Evolutionary conservation across 2,113 vertebrate genomes (phyloP).

Genomic region (Rhinogobius similis): DNA sequence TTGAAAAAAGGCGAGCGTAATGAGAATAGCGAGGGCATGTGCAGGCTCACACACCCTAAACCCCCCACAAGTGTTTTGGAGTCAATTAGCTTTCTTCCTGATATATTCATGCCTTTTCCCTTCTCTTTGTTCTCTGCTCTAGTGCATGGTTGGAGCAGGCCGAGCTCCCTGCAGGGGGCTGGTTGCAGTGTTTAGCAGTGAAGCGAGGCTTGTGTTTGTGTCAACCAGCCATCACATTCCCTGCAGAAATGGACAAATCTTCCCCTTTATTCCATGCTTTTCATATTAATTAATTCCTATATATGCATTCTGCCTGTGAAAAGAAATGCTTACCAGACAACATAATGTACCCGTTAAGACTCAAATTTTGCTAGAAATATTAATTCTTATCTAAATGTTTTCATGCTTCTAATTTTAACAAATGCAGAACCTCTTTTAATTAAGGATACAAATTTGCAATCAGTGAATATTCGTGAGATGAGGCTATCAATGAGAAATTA

Average conservation of each 20-base stretch:
- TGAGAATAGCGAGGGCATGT: conserved; percentile 21
- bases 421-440: neutral
- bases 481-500: conserved; percentile 35
- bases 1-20: conserved; percentile 25
- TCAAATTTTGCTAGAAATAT: conserved; percentile 17
- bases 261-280: conserved; percentile 13
- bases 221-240: conserved; percentile 60
- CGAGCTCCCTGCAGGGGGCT: conserved; percentile 49
- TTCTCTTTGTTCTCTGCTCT: conserved; percentile 50
- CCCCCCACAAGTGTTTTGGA: conserved; percentile 51
- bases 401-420: neutral
- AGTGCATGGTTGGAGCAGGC: conserved; percentile 48
- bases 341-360: conserved; percentile 5
- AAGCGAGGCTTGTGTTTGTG: conserved; percentile 45
- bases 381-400: conserved; percentile 3
- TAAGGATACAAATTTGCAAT: conserved; percentile 4
- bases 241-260: conserved; percentile 42
- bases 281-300: conserved; percentile 29
- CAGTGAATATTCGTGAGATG: conserved; percentile 1
- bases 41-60: conserved; percentile 31
- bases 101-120: conserved; percentile 43
- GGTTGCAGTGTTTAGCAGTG: conserved; percentile 44
- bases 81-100: conserved; percentile 52
- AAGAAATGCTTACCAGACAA: conserved; percentile 22
- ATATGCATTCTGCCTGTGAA: conserved; percentile 39